Base-by-base conservation (phyloP, 2,797 vertebrate genomes). In the Poeciliopsis paucimaculata region DNA sequence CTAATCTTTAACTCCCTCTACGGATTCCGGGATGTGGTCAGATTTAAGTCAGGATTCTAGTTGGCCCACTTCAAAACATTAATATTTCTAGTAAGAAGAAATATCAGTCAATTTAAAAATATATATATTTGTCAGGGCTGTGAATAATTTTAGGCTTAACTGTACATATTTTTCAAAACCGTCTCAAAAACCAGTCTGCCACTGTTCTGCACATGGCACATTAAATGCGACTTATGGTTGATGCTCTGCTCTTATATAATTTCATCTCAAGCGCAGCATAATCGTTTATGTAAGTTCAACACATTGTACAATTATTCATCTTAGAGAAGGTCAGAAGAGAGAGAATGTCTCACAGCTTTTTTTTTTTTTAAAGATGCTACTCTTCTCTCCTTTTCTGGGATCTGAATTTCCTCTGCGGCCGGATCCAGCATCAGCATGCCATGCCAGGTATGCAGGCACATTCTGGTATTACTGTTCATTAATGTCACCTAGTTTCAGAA, bases 281-380 rank as follows among this genome's bases (percentile, higher is more conserved):
- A 41, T 41, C 20, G 39, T 68, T 68, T 39, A 68, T 68, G 64
- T 68, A 68, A 68, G 64, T 68, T 68, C 64, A 68, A 68, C 64
- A 41, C 64, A 51, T 60, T 41, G 64, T 68, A 68, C 36, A 68
- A 68, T 68, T 68, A 68, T 68, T 68, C 57, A 45, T 72, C 43
- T 57, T 47, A 53, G 72, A 68, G 64, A 68, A 68, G 36, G 64
- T 68, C 64, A 41, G 64, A 68, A 68, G 62, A 66, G 34, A 36
- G 62, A 66, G 34, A 66, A 36, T 66, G 34, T 66, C 62, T 66
- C 62, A 66, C 60, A 62, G 60, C 13, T 20, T 39, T 39, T 31
- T 28, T 62, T 16, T 9, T 15, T 46, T 46, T 46, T 45, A 2
- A 39, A 66, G 34, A 41, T 23, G 18, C 36, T 68, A 36, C 64